Conservation (phyloP, 2,113 vertebrate species). For the Pterocles burchelli region DNA sequence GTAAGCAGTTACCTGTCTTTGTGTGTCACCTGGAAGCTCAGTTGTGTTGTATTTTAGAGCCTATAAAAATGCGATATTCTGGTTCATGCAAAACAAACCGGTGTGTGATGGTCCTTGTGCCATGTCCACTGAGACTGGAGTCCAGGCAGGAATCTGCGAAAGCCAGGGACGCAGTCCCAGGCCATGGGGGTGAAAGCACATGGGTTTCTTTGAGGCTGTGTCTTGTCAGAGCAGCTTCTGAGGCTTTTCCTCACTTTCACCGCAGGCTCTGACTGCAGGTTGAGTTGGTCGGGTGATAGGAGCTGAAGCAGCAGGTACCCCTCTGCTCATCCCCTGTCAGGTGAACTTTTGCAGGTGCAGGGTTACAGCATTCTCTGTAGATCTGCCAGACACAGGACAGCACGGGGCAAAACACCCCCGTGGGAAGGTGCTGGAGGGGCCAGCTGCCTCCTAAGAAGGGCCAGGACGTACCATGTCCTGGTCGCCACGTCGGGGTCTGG, state of each 20-base stretch:
- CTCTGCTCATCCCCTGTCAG: neutral
- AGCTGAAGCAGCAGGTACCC: neutral
- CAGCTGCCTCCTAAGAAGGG: neutral
- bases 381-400: neutral
- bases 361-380: rapidly evolving
- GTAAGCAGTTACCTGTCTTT: neutral
- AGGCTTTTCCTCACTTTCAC: neutral
- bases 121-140: neutral
- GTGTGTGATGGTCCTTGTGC: neutral
- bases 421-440: neutral
- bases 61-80: neutral
- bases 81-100: neutral
- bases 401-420: neutral
- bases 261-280: neutral
- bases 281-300: neutral
- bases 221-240: neutral
- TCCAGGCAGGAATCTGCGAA: neutral
- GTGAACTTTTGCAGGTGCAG: neutral
- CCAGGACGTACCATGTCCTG: rapidly evolving
- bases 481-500: neutral
- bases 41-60: neutral
- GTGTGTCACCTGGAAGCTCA: neutral
- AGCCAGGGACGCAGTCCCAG: neutral
- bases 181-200: rapidly evolving
- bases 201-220: rapidly evolving